Base-by-base conservation (phyloP, 2,888 invertebrate genomes). In the Caenorhabditis afra region DNA sequence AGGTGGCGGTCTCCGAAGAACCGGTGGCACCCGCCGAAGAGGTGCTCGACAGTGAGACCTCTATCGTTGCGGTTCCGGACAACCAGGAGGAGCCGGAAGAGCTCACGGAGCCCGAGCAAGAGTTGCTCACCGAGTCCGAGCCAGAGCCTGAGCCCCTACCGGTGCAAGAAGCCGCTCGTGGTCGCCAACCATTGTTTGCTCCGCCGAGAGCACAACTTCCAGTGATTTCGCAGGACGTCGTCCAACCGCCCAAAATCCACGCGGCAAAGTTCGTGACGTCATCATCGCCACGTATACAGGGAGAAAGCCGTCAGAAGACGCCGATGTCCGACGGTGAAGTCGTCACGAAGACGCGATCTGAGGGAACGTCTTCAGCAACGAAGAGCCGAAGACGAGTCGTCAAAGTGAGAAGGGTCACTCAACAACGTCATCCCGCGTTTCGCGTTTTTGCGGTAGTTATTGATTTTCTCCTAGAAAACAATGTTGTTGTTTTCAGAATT, bases 151-250 rank as follows among this genome's bases (percentile, higher is more conserved):
- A 53, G 18, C 53, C 44, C 20, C 29, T 29, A 7, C 3, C 29
- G 7, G 29, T 29, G 29, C 29, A 29, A 29, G 16, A 41, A 16
- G n/a, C 47, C 1, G 11, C 1, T 1, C 41, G 22, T 3, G 37
- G 44, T 5, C 58, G 65, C 4, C 65, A 64, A 0, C 45, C 66
- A 0, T 29, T 74, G 7, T 66, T 74, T 12, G 59, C 65, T 11
- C 74, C 74, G 1, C 74, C 74, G 3, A 22, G 73, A 52, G 73
- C 73, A 3, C 65, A 64, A 29, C 41, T 71, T 1, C 71, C 71
- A 4, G 20, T 20, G 16, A 53, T 61, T 22, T 52, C 58, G 10
- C 39, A 58, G 20, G 29, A 29, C 3, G 3, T 7, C 4, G 29
- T 5, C 29, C 29, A 29, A 29, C 53, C 53, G 8, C 58, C 55